These are phyloP conservation scores for Cyanistes caeruleus DNA, from an alignment of 2,113 vertebrate species.

Conservation along the genomic window DNA sequence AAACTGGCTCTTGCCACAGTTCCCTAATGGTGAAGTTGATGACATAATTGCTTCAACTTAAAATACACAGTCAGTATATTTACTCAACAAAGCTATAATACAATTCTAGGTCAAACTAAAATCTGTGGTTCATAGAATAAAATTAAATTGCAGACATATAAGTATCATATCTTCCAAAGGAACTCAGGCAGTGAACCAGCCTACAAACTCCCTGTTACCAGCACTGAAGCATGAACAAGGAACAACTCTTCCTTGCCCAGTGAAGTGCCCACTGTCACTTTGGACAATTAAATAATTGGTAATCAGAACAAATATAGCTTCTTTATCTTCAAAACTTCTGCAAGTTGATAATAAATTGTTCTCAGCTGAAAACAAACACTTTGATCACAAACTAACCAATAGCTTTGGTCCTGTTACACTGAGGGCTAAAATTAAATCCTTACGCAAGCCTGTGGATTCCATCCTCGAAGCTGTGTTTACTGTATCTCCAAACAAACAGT, in stretches of 20 bases:
- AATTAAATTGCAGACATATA: background rate
- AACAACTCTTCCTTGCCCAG: background rate
- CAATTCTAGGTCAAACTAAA: background rate
- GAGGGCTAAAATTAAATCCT: conserved; percentile 59
- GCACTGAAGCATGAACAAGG: background rate
- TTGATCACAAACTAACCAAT: background rate
- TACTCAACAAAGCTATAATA: background rate
- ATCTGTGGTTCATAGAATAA: background rate
- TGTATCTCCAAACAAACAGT: conserved; percentile 93
- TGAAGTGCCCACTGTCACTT: background rate
- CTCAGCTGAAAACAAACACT: conserved; percentile 55
- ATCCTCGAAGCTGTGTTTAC: conserved; percentile 96
- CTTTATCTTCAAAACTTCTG: background rate
- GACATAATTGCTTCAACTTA: background rate
- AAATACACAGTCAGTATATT: background rate
- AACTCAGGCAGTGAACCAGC: background rate
- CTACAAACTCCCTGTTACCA: background rate
- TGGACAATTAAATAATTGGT: background rate
- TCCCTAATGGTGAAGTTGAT: background rate
- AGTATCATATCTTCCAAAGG: background rate
- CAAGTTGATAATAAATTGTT: background rate
- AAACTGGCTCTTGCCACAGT: background rate
- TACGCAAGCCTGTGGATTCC: conserved; percentile 96
- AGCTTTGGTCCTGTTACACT: background rate
- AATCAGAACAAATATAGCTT: background rate